Evolutionary conservation across 2,113 vertebrate genomes (phyloP), one percentile per base, ranked within the genome.

Genomic region (Poecilia latipinna): DNA sequence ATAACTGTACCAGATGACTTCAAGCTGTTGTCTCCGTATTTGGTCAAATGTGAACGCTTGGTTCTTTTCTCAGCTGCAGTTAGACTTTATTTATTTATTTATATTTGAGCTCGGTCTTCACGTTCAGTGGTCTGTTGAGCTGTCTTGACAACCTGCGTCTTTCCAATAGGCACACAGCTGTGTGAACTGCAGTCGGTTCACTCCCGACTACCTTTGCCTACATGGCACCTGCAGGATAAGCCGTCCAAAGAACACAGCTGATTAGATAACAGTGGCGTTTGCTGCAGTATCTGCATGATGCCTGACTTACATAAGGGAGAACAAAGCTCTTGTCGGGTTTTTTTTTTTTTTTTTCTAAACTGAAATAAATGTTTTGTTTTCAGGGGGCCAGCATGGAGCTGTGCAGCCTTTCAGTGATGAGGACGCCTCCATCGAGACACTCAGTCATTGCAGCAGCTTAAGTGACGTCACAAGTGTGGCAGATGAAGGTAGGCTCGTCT

Each of bases 371-470:
- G 1, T 48, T 19, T 1, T 75, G 8, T 57, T 29, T 79, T n/a
- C 82, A 97, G 97, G 97, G 91, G 96, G 96, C 78, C 96, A 96
- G 82, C 95, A 96, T 77, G 96, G 95, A 89, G 94, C 94, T 37
- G 95, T 97, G 92, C 97, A 97, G 72, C 96, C 97, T 82, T 99
- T 98, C 90, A 99, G 97, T 86, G 97, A 99, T 83, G 98, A 99
- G 93, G 97, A 99, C 72, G 96, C 96, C 72, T 99, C 97, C 3
- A 95, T 98, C 80, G 98, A 99, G 94, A 98, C 97, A 60, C 97
- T 99, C 96, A 99, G 97, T 91, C 97, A 96, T 90, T 97, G 97
- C 93, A 99, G 98, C 94, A 98, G 97, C 85, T 96, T 95, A 90
- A 99, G 97, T 71, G 98, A 99, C 71, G 83, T 93, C 85, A 93